Evolutionary conservation across 1,140 invertebrate species (phyloP).

Genomic region (Elymnias hypermnestra): DNA sequence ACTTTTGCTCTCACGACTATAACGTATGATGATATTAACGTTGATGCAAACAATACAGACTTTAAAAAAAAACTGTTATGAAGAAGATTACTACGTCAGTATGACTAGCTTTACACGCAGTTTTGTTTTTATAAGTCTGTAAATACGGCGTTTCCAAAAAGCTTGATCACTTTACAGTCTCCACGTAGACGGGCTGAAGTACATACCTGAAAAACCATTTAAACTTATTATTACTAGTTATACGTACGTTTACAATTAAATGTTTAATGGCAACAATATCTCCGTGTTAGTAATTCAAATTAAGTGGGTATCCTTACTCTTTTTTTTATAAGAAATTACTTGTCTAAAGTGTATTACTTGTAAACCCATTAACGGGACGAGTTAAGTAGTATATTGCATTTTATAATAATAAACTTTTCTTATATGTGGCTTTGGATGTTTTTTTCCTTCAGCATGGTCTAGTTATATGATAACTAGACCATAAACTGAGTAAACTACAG

Average conservation of each 20-base stretch:
- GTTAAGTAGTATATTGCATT: constrained; percentile 58
- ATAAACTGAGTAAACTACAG: no score
- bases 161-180: no score
- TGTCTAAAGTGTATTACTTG: constrained; percentile 34
- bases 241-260: constrained; percentile 37
- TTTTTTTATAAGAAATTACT: constrained; percentile 35
- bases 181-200: constrained; percentile 23
- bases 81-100: no score
- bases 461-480: no score
- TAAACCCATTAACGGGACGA: constrained; percentile 23
- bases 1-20: no score
- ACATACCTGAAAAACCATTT: constrained; percentile 29
- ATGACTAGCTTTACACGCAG: no score
- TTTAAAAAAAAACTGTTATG: no score
- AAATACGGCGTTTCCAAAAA: no score
- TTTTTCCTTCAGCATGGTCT: no score
- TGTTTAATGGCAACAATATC: constrained; percentile 2
- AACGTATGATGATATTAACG: no score
- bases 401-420: constrained; percentile 72
- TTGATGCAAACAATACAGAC: no score
- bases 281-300: neutral
- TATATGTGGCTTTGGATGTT: constrained; percentile 52
- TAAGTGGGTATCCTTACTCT: constrained; percentile 32
- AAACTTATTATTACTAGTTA: constrained; percentile 34
- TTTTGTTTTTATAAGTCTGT: no score